Evolutionary conservation across 1,140 invertebrate genomes (phyloP).

Genomic region (Oedothorax gibbosus): DNA sequence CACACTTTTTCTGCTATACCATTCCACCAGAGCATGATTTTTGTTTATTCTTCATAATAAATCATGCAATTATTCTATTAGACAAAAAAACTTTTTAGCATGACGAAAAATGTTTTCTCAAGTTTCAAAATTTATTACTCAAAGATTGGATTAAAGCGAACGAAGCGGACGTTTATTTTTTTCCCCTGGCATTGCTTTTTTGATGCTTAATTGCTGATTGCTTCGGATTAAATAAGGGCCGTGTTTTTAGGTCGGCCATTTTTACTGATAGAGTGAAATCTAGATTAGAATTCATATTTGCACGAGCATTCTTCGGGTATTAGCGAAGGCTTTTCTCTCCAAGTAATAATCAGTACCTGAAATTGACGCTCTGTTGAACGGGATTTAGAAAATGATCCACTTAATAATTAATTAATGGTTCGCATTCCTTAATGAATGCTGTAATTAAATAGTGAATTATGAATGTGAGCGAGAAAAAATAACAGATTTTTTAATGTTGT

Average conservation of each 20-base stretch:
- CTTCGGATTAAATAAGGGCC: slow-evolving; percentile 10
- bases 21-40: slow-evolving; percentile 23
- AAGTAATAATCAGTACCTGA: slow-evolving; percentile 50
- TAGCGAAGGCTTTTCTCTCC: slow-evolving; percentile 30
- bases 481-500: slow-evolving; percentile 5
- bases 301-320: slow-evolving; percentile 35
- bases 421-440: slow-evolving; percentile 46
- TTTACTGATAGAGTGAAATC: slow-evolving; percentile 18
- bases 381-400: slow-evolving; percentile 40
- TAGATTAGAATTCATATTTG: slow-evolving; percentile 53
- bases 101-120: neutral
- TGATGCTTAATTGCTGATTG: slow-evolving; percentile 48
- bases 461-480: slow-evolving; percentile 39
- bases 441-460: slow-evolving; percentile 59
- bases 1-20: neutral
- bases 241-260: slow-evolving; percentile 26
- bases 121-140: slow-evolving; percentile 38
- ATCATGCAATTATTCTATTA: slow-evolving; percentile 46
- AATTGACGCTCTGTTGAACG: slow-evolving; percentile 40
- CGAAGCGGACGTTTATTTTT: neutral
- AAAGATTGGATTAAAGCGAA: slow-evolving; percentile 35
- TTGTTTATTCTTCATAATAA: slow-evolving; percentile 36
- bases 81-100: slow-evolving; percentile 13
- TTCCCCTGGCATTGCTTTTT: neutral
- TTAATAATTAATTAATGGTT: slow-evolving; percentile 57